These are phyloP conservation scores for Brevipalpus yothersi DNA, from an alignment of 1,140 invertebrate genomes.

Conservation along the genomic window DNA sequence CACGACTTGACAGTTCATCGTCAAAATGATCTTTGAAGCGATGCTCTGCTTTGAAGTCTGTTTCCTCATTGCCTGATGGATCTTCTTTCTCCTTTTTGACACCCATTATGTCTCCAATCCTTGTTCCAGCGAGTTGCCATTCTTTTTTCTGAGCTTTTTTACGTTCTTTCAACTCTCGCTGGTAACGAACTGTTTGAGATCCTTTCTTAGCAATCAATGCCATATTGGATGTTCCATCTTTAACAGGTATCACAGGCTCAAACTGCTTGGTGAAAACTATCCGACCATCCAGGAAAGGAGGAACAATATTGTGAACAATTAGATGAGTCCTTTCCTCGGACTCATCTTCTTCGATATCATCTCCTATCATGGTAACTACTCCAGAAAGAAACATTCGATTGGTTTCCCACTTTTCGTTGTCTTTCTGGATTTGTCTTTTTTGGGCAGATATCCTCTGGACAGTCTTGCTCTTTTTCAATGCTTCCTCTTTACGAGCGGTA, in stretches of 20 bases:
- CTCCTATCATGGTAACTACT: conserved; percentile 67
- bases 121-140: conserved; percentile 92
- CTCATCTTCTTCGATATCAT: conserved; percentile 72
- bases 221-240: conserved; percentile 92
- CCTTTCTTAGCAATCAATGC: conserved; percentile 83
- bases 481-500: conserved; percentile 65
- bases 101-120: conserved; percentile 91
- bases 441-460: conserved; percentile 68
- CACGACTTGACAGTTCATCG: conserved; percentile 24
- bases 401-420: conserved; percentile 95
- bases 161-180: conserved; percentile 84
- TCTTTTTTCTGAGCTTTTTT: conserved; percentile 92
- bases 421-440: conserved; percentile 76
- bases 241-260: conserved; percentile 73
- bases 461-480: conserved; percentile 37
- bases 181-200: conserved; percentile 58
- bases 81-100: conserved; percentile 52
- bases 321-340: conserved; percentile 83
- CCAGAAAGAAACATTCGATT: conserved; percentile 93
- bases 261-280: conserved; percentile 99
- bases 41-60: conserved; percentile 60
- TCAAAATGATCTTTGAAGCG: conserved; percentile 91
- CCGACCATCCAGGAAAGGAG: conserved; percentile 90
- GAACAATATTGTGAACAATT: conserved; percentile 92
- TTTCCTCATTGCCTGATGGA: conserved; percentile 31